A percentile compares a stretch with the other conserved stretches of the same genome.
phyloP scores from a whole-genome alignment of 2,888 invertebrate species.

The Choristoneura rosaceana region DNA sequence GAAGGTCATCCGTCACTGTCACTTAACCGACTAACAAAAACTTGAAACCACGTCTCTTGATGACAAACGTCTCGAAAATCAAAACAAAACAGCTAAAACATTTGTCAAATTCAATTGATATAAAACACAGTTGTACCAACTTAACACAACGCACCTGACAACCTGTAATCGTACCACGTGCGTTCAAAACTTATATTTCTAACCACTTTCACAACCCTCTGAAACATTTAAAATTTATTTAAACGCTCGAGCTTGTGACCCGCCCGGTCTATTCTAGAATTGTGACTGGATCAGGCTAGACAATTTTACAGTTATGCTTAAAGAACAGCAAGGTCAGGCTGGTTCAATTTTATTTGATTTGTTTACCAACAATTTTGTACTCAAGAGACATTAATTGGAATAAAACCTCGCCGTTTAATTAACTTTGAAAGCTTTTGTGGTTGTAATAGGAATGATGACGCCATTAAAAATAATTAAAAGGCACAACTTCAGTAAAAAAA shows the following conservation, averaged over 20 bases:
- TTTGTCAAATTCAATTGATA: not conserved
- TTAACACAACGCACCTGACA: slow-evolving; percentile 61
- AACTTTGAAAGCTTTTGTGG: not conserved
- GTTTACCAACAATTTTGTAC: slow-evolving; percentile 6
- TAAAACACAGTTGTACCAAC: slow-evolving; percentile 3
- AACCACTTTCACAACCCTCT: slow-evolving; percentile 66
- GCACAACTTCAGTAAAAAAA: too few relatives aligned
- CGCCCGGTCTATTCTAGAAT: slow-evolving; percentile 11
- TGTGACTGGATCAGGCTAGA: slow-evolving; percentile 48
- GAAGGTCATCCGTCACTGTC: not conserved
- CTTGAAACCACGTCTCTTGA: not conserved
- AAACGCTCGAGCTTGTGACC: slow-evolving; percentile 50
- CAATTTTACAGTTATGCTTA: slow-evolving; percentile 19
- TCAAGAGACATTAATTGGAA: not conserved
- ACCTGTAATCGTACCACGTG: slow-evolving; percentile 55
- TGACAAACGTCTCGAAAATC: not conserved
- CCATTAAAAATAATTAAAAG: too few relatives aligned
- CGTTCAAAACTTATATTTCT: slow-evolving; percentile 66
- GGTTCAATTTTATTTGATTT: not conserved
- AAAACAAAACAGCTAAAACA: not conserved
- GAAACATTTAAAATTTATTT: slow-evolving; percentile 67
- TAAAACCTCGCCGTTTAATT: not conserved
- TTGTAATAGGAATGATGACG: not conserved
- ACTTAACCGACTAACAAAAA: not conserved
- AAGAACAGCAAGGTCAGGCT: slow-evolving; percentile 19